Conservation (phyloP, 2,888 invertebrate species). For the Lithophane semibrunnea region DNA sequence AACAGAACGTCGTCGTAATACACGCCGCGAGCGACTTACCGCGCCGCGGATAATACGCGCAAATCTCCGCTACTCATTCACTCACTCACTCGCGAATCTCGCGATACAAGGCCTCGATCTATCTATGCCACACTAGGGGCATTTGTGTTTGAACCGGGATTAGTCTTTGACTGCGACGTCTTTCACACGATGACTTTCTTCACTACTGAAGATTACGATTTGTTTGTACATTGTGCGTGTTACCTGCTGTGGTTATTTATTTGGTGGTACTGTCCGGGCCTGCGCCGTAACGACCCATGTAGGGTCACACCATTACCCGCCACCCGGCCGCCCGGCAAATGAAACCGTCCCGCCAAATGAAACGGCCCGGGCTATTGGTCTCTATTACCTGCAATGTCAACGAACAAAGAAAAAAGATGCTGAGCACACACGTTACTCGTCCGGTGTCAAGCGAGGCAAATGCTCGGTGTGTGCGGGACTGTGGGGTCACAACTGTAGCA, state of each 20-base stretch:
- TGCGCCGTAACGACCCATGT: constrained; percentile 33
- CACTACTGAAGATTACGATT: constrained; percentile 3
- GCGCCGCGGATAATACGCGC: constrained; percentile 33
- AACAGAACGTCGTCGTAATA: constrained; percentile 17
- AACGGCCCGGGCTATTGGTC: constrained; percentile 35
- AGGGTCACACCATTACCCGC: constrained; percentile 25
- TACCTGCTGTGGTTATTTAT: not conserved
- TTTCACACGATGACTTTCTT: not conserved
- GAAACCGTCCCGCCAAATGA: constrained; percentile 38
- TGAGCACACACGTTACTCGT: not conserved
- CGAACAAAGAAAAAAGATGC: not conserved
- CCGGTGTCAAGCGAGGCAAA: constrained; percentile 14
- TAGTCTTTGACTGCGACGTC: constrained; percentile 11
- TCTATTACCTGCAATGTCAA: constrained; percentile 51
- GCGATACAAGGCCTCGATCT: constrained; percentile 8
- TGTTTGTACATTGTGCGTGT: not conserved
- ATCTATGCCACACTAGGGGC: not conserved
- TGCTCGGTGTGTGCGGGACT: constrained; percentile 15
- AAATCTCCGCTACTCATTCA: constrained; percentile 31
- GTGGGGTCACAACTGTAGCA: constrained; percentile 54
- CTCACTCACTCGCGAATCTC: not conserved
- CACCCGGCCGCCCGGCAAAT: constrained; percentile 20
- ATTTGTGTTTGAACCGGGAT: constrained; percentile 35
- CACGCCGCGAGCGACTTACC: constrained; percentile 16
- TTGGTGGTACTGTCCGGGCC: not conserved